A percentile compares a stretch with the other conserved stretches of the same genome.
These are phyloP conservation scores for Homalodisca vitripennis DNA, from an alignment of 1,140 invertebrate genomes.

Conservation along the genomic window DNA sequence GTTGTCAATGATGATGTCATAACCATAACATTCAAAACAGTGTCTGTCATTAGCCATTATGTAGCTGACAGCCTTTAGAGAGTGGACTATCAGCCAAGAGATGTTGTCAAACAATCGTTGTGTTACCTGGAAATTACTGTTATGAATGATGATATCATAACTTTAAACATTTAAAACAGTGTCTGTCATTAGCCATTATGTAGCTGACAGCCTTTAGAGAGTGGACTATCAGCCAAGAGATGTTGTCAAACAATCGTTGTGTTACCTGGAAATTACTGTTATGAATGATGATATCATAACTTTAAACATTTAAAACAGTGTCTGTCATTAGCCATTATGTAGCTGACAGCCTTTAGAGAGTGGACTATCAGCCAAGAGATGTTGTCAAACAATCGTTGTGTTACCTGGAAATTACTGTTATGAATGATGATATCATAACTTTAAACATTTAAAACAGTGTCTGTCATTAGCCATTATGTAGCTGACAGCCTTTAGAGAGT, in stretches of 20 bases:
- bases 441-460: conserved; percentile 83
- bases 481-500: conserved; percentile 76
- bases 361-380: conserved; percentile 91
- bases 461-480: conserved; percentile 73
- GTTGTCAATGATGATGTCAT: conserved; percentile 87
- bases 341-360: conserved; percentile 74
- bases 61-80: conserved; percentile 72
- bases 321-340: conserved; percentile 71
- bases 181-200: conserved; percentile 71
- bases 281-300: conserved; percentile 81
- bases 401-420: conserved; percentile 52
- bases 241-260: conserved; percentile 78
- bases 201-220: conserved; percentile 75
- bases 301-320: conserved; percentile 85
- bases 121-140: conserved; percentile 55
- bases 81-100: conserved; percentile 87
- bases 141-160: conserved; percentile 78
- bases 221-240: conserved; percentile 88
- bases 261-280: conserved; percentile 55
- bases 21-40: conserved; percentile 82
- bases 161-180: conserved; percentile 85
- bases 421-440: conserved; percentile 83
- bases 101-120: conserved; percentile 82
- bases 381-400: conserved; percentile 77
- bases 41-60: conserved; percentile 74